Evolutionary conservation across 2,888 invertebrate species (phyloP).

Genomic region (Boloria selene): DNA sequence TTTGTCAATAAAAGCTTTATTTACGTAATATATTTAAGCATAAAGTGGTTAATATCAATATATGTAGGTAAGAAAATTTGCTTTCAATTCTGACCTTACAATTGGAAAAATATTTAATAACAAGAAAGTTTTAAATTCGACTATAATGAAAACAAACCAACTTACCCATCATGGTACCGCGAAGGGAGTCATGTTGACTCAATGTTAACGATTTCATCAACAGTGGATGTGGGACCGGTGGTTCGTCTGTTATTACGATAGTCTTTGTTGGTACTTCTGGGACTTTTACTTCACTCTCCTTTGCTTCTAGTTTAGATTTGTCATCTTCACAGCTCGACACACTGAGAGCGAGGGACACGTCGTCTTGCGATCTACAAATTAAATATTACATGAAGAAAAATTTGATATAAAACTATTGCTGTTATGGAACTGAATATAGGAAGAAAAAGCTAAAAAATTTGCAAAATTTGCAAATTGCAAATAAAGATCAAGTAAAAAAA

Average conservation of each 20-base stretch:
- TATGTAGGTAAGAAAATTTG: no score
- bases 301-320: slow-evolving; percentile 67
- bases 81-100: no score
- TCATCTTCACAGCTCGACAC: slow-evolving; percentile 80
- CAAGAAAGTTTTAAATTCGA: no score
- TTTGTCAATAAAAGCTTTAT: no score
- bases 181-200: slow-evolving; percentile 71
- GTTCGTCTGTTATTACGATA: slow-evolving; percentile 71
- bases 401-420: background rate
- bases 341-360: slow-evolving; percentile 75
- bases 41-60: no score
- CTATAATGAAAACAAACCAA: slow-evolving; percentile 16
- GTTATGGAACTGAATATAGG: no score
- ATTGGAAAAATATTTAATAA: no score
- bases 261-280: slow-evolving; percentile 67
- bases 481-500: no score
- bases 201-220: slow-evolving; percentile 76
- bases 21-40: no score
- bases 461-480: no score
- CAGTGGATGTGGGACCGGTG: slow-evolving; percentile 71
- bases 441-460: no score
- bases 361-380: slow-evolving; percentile 72
- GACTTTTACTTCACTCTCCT: slow-evolving; percentile 49
- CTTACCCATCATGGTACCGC: slow-evolving; percentile 76
- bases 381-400: background rate